Evolutionary conservation across 2,888 invertebrate species (phyloP).

Genomic region (Resseliella maxima): DNA sequence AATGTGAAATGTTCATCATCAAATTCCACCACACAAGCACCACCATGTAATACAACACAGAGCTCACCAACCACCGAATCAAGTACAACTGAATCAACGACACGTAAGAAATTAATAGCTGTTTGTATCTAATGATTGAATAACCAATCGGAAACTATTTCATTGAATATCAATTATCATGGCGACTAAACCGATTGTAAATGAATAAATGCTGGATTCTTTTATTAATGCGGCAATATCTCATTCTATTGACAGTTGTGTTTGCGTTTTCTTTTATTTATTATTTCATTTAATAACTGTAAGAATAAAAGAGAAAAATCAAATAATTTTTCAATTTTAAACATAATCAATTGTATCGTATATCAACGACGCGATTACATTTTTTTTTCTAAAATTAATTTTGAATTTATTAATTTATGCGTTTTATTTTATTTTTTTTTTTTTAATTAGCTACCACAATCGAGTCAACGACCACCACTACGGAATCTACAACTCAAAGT

Average conservation of each 20-base stretch:
- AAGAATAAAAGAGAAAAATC: too few species aligned
- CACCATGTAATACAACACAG: constrained; percentile 58
- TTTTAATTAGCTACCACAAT: not conserved
- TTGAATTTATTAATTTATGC: not conserved
- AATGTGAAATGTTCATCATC: constrained; percentile 6
- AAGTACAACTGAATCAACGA: constrained; percentile 56
- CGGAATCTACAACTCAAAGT: constrained; percentile 56
- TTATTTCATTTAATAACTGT: not conserved
- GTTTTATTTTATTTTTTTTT: not conserved
- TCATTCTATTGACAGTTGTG: not conserved
- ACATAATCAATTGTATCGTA: too few species aligned
- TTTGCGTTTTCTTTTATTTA: not conserved
- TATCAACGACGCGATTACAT: too few species aligned
- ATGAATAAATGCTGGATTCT: not conserved
- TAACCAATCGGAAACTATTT: not conserved
- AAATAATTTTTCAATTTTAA: too few species aligned
- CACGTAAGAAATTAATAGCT: constrained; percentile 20
- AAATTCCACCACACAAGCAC: constrained; percentile 60
- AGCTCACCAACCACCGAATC: constrained; percentile 19
- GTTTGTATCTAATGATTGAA: not conserved
- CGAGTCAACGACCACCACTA: constrained; percentile 5
- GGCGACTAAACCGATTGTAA: not conserved
- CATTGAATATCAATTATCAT: constrained; percentile 13
- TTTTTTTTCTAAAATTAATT: not conserved
- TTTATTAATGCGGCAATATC: not conserved